These are phyloP conservation scores for Tenebrosternarchus preto DNA, from an alignment of 2,113 vertebrate species.

Conservation along the genomic window DNA sequence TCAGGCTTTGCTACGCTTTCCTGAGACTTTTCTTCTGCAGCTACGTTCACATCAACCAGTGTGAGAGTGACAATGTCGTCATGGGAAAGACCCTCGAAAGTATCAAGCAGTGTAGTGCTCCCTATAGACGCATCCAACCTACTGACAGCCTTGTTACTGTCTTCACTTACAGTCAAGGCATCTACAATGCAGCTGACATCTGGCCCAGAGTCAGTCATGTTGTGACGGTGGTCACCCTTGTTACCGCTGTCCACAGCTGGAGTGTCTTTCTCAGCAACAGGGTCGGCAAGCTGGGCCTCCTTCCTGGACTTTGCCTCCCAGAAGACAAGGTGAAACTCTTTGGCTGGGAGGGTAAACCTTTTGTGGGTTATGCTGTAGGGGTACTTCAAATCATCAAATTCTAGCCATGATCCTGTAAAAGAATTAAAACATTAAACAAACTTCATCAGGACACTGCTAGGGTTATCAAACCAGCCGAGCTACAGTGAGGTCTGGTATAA, in stretches of 20 bases:
- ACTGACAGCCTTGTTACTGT: not conserved
- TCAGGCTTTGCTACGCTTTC: not conserved
- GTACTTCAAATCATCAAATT: conserved; percentile 88
- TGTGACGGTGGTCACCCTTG: not conserved
- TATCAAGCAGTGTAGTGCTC: conserved; percentile 59
- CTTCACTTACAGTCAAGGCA: conserved; percentile 47
- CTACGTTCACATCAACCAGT: conserved; percentile 70
- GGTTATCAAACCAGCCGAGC: no score
- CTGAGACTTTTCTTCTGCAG: conserved; percentile 49
- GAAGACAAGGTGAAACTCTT: conserved; percentile 84
- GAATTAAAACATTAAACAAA: conserved; percentile 18
- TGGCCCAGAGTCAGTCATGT: conserved; percentile 45
- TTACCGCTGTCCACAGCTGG: not conserved
- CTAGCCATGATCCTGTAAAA: conserved; percentile 84
- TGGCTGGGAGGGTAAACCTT: conserved; percentile 74
- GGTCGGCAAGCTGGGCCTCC: not conserved
- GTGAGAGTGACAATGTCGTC: conserved; percentile 75
- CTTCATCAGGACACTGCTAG: no score
- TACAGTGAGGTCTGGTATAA: no score
- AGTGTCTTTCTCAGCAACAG: not conserved
- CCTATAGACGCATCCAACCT: conserved; percentile 62
- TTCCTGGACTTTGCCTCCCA: conserved; percentile 78
- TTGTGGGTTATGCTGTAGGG: conserved; percentile 65
- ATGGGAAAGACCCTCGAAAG: conserved; percentile 69
- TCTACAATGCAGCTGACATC: conserved; percentile 50